Evolutionary conservation across 1,140 invertebrate species (phyloP), one percentile per base, ranked within the genome.

Genomic region (Lepidotrigona ventralis): DNA sequence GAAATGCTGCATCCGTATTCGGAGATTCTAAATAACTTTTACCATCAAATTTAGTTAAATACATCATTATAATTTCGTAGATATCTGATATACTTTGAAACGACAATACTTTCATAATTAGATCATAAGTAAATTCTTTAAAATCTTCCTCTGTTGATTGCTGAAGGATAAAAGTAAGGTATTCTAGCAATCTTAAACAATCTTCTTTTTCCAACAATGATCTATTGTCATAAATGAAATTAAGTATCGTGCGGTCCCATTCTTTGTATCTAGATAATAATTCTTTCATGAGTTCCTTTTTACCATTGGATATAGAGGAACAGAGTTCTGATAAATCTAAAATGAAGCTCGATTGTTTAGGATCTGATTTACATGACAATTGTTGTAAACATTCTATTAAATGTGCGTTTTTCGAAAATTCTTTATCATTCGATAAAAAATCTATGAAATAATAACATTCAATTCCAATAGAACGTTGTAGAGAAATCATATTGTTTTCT

Each of bases 391-490:
- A 92, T 8, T 90, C 78, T 8, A 91, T 23, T 0, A 94, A 64
- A 58, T 91, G 84, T 5, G 85, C 80, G 14, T 88, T 85, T 9
- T 90, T 56, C 1, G 86, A 64, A 23, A 92, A 53, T 21, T 83
- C 63, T 12, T 89, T 69, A 63, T 90, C 75, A 0, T 79, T 75
- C 53, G 89, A 83, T 3, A 91, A 71, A 46, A 88, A 78, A 26
- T 93, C 81, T 1, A 91, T 80, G 11, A 94, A 90, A 11, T 88
- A 75, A 19, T 92, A 89, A 83, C 91, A 92, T 23, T 90, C 92
- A 3, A 90, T 74, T 12, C 92, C 90, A 19, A 94, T 85, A 8
- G 91, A 85, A 74, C 90, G 86, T 80, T 94, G 94, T 9, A 94
- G 76, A 19, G 91, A 89, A 2, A 92, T 86, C 1, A 69, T 79